These are phyloP conservation scores for Pseudorasbora parva DNA, from an alignment of 2,113 vertebrate genomes.

Conservation along the genomic window DNA sequence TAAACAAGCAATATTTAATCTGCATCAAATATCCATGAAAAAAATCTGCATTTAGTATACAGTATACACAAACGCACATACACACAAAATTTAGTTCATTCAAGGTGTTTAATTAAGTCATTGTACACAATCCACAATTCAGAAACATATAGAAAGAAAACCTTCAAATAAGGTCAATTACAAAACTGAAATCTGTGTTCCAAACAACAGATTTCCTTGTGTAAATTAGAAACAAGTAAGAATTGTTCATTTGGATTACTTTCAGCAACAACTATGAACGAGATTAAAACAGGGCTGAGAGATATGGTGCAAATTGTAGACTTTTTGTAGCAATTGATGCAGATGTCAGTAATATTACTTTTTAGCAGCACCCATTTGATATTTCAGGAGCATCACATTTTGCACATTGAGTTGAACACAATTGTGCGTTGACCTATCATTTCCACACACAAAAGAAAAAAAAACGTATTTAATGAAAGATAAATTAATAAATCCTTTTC, in stretches of 20 bases:
- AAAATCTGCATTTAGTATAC: neutral
- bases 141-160: conserved; percentile 72
- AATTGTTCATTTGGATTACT: conserved; percentile 9
- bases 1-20: neutral
- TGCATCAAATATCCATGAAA: neutral
- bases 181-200: conserved; percentile 52
- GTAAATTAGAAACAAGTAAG: conserved; percentile 45
- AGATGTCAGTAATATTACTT: conserved; percentile 34
- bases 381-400: conserved; percentile 4
- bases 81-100: conserved; percentile 62
- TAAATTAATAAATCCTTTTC: neutral
- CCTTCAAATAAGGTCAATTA: conserved; percentile 67
- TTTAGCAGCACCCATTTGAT: conserved; percentile 33
- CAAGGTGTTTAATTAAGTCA: conserved; percentile 79
- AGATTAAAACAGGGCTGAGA: conserved; percentile 31
- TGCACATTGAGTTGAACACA: conserved; percentile 1
- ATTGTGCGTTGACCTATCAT: neutral
- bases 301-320: conserved; percentile 32
- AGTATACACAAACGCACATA: neutral
- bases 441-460: neutral
- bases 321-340: neutral
- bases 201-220: conserved; percentile 50
- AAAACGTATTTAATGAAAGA: neutral
- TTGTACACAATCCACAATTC: conserved; percentile 80
- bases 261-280: conserved; percentile 33